A percentile compares a stretch with the other conserved stretches of the same genome.
These are phyloP conservation scores for Perodicticus potto DNA, from an alignment of 2,797 vertebrate genomes.

Conservation along the genomic window DNA sequence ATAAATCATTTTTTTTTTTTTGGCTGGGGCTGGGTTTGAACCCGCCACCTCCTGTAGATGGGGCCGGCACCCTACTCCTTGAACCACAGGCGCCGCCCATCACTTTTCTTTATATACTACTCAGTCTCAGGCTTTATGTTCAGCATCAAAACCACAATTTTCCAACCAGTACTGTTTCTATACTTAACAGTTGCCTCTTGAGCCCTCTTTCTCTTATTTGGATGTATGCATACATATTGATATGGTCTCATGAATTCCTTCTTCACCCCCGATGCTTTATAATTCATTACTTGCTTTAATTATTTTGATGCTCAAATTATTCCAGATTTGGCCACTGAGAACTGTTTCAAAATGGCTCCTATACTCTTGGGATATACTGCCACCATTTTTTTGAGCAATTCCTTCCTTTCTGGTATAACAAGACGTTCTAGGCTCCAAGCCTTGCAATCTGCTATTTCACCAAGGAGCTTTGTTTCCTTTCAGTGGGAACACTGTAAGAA, in stretches of 20 bases:
- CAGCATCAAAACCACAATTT: neutral
- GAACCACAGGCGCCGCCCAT: no score
- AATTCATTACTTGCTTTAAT: slow-evolving; percentile 33
- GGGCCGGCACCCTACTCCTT: no score
- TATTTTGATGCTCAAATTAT: slow-evolving; percentile 40
- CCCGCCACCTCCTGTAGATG: no score
- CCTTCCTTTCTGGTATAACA: neutral
- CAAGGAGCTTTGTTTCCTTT: neutral
- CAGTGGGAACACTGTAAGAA: neutral
- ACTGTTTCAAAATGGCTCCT: neutral
- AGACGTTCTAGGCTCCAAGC: neutral
- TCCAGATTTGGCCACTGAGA: neutral
- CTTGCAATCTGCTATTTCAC: neutral
- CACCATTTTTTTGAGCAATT: neutral
- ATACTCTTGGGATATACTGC: neutral
- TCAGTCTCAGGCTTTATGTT: neutral
- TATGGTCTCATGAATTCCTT: neutral
- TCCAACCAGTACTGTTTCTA: neutral
- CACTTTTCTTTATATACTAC: neutral
- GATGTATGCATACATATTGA: neutral
- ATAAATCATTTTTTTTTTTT: neutral
- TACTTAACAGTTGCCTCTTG: neutral
- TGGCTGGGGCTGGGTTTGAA: no score
- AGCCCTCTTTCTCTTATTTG: neutral
- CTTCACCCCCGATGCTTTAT: neutral